Evolutionary conservation across 2,888 invertebrate species (phyloP).

Genomic region (Schrankia costaestrigalis): DNA sequence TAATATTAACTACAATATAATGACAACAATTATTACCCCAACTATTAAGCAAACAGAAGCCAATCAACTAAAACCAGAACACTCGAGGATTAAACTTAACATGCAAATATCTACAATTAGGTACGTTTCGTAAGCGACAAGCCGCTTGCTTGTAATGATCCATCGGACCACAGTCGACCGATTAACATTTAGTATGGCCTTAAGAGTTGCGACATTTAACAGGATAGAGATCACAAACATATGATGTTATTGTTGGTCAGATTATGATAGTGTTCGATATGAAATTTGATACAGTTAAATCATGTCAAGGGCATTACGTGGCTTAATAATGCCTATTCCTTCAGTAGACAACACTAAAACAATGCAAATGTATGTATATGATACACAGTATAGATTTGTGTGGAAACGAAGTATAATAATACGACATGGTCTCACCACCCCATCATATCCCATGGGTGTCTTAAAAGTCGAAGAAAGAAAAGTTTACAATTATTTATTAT

Average conservation of each 20-base stretch:
- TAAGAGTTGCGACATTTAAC: constrained; percentile 52
- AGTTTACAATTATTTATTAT: too few relatives aligned
- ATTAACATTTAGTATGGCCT: constrained; percentile 73
- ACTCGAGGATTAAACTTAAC: constrained; percentile 31
- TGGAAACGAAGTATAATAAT: too few relatives aligned
- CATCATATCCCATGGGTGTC: too few relatives aligned
- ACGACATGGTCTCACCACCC: too few relatives aligned
- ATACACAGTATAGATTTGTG: too few relatives aligned
- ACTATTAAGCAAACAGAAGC: constrained; percentile 18
- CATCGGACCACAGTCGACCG: constrained; percentile 54
- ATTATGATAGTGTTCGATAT: constrained; percentile 13
- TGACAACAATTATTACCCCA: constrained; percentile 3
- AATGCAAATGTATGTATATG: too few relatives aligned
- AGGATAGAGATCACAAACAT: constrained; percentile 39
- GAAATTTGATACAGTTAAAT: too few relatives aligned
- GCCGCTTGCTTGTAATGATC: constrained; percentile 48
- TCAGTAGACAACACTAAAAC: too few relatives aligned
- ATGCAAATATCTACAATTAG: constrained; percentile 36
- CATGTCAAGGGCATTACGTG: too few relatives aligned
- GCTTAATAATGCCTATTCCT: too few relatives aligned
- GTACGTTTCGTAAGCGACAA: constrained; percentile 41
- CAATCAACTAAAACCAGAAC: constrained; percentile 30
- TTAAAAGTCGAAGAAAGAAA: too few relatives aligned
- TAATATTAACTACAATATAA: constrained; percentile 4
- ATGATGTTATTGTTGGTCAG: constrained; percentile 34